Evolutionary conservation across 2,113 vertebrate species (phyloP).

Genomic region (Enhydra lutris): DNA sequence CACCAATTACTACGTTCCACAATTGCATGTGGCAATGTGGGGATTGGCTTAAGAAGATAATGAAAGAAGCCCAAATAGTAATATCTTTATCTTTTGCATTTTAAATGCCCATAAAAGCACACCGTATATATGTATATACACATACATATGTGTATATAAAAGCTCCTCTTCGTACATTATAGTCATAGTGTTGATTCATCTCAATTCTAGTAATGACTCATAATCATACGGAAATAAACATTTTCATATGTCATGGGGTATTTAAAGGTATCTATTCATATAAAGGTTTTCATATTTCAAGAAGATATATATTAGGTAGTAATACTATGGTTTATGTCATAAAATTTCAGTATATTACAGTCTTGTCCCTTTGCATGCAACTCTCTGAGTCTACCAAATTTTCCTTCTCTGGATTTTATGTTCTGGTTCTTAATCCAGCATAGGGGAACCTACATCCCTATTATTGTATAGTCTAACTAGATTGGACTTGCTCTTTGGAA

Average conservation of each 20-base stretch:
- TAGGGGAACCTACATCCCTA: not conserved
- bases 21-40: not conserved
- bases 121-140: no score
- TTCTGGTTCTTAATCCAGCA: not conserved
- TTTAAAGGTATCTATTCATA: slow-evolving; percentile 6
- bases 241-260: not conserved
- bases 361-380: not conserved
- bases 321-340: not conserved
- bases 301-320: not conserved
- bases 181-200: not conserved
- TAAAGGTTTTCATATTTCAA: slow-evolving; percentile 22
- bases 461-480: not conserved
- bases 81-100: not conserved
- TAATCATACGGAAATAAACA: not conserved
- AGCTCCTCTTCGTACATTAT: not conserved
- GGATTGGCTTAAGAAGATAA: not conserved
- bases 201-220: slow-evolving; percentile 28
- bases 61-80: not conserved
- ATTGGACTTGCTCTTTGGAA: not conserved
- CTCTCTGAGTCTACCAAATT: not conserved
- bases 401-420: not conserved
- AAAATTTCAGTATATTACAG: not conserved
- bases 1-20: not conserved
- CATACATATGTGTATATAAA: no score
- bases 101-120: slow-evolving; percentile 26